Evolutionary conservation across 64 coral and sea anemone species (phyloP).

Genomic region (Cladopsammia gracilis): DNA sequence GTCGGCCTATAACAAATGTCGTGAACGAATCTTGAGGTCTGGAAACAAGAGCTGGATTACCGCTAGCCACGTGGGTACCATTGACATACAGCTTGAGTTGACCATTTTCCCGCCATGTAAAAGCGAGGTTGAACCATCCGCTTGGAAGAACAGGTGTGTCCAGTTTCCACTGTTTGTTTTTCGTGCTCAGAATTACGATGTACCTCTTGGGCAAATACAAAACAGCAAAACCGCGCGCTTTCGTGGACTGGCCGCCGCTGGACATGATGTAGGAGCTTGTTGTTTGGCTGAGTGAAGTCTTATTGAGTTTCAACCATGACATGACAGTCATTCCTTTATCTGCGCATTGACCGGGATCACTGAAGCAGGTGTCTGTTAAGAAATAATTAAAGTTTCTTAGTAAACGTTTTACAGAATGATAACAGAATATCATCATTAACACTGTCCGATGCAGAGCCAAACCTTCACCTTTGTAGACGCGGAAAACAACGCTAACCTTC

Average conservation of each 20-base stretch:
- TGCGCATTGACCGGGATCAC: conserved; percentile 80
- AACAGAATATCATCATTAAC: no score
- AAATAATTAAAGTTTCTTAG: neutral
- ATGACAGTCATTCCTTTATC: conserved; percentile 80
- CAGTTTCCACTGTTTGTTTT: conserved; percentile 81
- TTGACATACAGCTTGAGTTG: conserved; percentile 79
- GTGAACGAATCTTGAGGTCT: conserved; percentile 70
- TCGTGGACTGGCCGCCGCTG: conserved; percentile 87
- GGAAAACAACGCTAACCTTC: no score
- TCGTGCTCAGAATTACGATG: conserved; percentile 83
- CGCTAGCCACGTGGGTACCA: conserved; percentile 51
- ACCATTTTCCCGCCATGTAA: conserved; percentile 65
- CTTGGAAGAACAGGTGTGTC: conserved; percentile 70
- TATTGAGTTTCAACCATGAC: conserved; percentile 76
- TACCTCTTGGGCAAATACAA: conserved; percentile 70
- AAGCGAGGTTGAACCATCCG: conserved; percentile 80
- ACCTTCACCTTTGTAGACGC: no score
- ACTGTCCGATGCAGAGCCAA: no score
- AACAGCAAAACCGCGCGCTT: conserved; percentile 86
- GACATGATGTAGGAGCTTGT: conserved; percentile 88
- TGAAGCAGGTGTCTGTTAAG: conserved; percentile 81
- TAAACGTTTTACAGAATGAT: no score
- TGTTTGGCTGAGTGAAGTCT: conserved; percentile 43
- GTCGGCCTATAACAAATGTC: conserved; percentile 69
- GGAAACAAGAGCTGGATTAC: conserved; percentile 57